Conservation (phyloP, 2,113 vertebrate species). For the Urocitellus parryii region DNA sequence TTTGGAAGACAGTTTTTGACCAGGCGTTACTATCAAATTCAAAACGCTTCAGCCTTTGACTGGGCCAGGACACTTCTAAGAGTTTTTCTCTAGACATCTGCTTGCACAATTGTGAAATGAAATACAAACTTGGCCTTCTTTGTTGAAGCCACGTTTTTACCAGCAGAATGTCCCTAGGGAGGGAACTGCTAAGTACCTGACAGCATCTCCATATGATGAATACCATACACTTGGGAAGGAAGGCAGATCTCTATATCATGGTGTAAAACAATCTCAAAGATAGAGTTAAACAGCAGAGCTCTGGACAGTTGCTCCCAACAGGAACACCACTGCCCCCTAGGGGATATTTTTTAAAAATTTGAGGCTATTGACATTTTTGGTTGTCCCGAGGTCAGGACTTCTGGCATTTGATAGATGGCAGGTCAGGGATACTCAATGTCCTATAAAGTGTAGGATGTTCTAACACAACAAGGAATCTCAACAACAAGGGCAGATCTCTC, state of each 20-base stretch:
- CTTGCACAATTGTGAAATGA: not conserved
- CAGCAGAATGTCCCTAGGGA: not conserved
- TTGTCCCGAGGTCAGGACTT: not conserved
- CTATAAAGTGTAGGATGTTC: not conserved
- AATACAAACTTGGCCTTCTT: not conserved
- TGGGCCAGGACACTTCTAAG: not conserved
- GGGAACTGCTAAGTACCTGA: not conserved
- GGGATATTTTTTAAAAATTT: constrained; percentile 25
- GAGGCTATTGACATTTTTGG: not conserved
- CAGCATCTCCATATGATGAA: not conserved
- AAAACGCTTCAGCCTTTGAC: not conserved
- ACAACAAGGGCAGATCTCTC: not conserved
- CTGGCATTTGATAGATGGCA: not conserved
- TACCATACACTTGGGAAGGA: not conserved
- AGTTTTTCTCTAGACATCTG: not conserved
- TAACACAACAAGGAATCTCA: not conserved
- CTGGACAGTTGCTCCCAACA: not conserved
- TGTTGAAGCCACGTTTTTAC: not conserved
- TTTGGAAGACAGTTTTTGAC: not conserved
- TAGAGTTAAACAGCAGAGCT: not conserved
- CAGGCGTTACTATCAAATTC: not conserved
- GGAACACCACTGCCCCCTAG: constrained; percentile 64
- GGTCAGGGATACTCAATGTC: not conserved
- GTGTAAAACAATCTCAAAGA: not conserved
- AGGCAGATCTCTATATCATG: not conserved